phyloP scores from a whole-genome alignment of 2,888 invertebrate species.

The Cephonodes hylas region DNA sequence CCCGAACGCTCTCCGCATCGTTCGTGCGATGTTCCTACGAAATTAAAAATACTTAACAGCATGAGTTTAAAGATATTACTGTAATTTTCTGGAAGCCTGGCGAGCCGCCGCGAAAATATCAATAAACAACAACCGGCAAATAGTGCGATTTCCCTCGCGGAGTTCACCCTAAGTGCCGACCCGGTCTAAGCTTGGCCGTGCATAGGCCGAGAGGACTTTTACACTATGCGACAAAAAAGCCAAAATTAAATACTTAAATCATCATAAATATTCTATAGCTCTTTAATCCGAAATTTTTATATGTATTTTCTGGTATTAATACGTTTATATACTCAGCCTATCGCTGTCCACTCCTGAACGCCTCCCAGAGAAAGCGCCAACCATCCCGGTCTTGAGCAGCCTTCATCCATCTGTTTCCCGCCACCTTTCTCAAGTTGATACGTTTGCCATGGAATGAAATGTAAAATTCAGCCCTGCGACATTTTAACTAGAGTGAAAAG shows the following conservation, averaged over 20 bases:
- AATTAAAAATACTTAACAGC: slow-evolving; percentile 1
- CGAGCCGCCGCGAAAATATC: slow-evolving; percentile 44
- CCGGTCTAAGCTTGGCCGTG: slow-evolving; percentile 27
- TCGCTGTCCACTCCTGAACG: too few relatives aligned
- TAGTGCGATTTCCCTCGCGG: slow-evolving; percentile 47
- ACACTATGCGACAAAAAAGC: slow-evolving; percentile 27
- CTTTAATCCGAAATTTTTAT: too few relatives aligned
- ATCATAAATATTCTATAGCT: not conserved
- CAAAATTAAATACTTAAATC: not conserved
- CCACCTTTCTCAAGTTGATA: too few relatives aligned
- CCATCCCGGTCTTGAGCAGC: too few relatives aligned
- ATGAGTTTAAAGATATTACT: not conserved
- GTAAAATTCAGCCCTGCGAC: too few relatives aligned
- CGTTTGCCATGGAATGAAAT: too few relatives aligned
- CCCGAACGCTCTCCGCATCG: not conserved
- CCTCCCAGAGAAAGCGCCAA: too few relatives aligned
- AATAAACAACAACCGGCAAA: slow-evolving; percentile 55
- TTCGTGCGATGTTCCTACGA: not conserved
- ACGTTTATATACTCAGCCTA: too few relatives aligned
- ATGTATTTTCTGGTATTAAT: too few relatives aligned
- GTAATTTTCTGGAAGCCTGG: slow-evolving; percentile 24
- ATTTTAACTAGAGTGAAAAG: too few relatives aligned
- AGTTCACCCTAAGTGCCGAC: slow-evolving; percentile 50
- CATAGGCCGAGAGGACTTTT: slow-evolving; percentile 30
- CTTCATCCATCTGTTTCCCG: too few relatives aligned